A percentile compares a stretch with the other conserved stretches of the same genome.
Conservation (phyloP, 2,888 invertebrate genomes). For the Ophonus ardosiacus region DNA sequence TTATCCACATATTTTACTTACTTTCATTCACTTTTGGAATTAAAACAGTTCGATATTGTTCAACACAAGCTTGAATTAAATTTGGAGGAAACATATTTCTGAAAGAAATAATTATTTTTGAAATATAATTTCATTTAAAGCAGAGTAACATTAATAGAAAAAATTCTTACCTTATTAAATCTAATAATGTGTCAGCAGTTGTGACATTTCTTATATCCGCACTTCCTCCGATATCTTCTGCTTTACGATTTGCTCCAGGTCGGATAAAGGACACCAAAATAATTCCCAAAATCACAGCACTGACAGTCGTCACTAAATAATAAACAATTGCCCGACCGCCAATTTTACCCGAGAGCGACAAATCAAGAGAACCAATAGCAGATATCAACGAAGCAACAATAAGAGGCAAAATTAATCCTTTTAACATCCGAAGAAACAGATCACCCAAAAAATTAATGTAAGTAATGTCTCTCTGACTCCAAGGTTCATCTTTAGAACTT, state of each 20-base stretch:
- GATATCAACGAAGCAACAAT: slow-evolving; percentile 83
- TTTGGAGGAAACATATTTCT: slow-evolving; percentile 85
- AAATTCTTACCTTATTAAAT: slow-evolving; percentile 80
- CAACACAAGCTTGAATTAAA: slow-evolving; percentile 80
- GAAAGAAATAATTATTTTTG: slow-evolving; percentile 66
- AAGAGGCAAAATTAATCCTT: slow-evolving; percentile 85
- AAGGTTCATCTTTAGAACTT: slow-evolving; percentile 72
- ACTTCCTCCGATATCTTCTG: slow-evolving; percentile 61
- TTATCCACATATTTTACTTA: slow-evolving; percentile 66
- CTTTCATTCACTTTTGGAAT: slow-evolving; percentile 70
- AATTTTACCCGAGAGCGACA: slow-evolving; percentile 82
- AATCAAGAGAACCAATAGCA: slow-evolving; percentile 84
- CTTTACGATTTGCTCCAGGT: slow-evolving; percentile 77
- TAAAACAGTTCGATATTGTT: slow-evolving; percentile 76
- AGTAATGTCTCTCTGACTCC: slow-evolving; percentile 81
- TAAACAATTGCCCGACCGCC: slow-evolving; percentile 83
- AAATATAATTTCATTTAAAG: neutral
- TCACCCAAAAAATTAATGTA: slow-evolving; percentile 85
- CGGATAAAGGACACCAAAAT: slow-evolving; percentile 82
- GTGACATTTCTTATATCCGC: slow-evolving; percentile 75
- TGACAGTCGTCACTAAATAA: slow-evolving; percentile 83
- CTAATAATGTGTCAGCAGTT: slow-evolving; percentile 84
- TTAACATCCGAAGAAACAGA: slow-evolving; percentile 85
- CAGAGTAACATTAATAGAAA: neutral
- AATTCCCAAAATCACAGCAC: slow-evolving; percentile 85